Evolutionary conservation across 2,888 invertebrate species (phyloP).

Genomic region (Hanleya hanleyi): DNA sequence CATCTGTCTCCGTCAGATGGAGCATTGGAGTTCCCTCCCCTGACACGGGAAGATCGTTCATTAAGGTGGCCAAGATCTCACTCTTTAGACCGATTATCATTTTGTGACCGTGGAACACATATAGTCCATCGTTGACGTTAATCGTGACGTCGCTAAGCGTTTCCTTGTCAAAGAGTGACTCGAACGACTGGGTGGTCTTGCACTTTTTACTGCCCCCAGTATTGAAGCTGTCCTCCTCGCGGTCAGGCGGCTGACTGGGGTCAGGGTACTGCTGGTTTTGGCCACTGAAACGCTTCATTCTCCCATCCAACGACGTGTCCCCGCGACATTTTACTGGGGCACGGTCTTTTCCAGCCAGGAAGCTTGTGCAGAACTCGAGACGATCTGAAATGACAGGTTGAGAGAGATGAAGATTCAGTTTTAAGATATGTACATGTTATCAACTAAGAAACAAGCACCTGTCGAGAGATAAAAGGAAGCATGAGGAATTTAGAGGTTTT

Average conservation of each 20-base stretch:
- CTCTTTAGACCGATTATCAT: constrained; percentile 66
- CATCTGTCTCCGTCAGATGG: constrained; percentile 56
- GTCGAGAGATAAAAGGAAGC: too few species aligned
- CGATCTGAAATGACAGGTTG: constrained; percentile 10
- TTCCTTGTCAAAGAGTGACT: constrained; percentile 62
- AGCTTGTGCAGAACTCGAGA: neutral
- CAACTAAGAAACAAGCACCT: too few species aligned
- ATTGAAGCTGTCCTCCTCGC: constrained; percentile 35
- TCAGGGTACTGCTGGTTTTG: constrained; percentile 51
- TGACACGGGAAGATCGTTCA: constrained; percentile 46
- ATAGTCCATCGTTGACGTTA: constrained; percentile 58
- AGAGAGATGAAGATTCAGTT: too few species aligned
- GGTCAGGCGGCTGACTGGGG: constrained; percentile 55
- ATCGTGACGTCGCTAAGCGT: constrained; percentile 59
- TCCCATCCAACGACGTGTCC: constrained; percentile 23
- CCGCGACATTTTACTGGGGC: constrained; percentile 18
- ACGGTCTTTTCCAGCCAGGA: neutral
- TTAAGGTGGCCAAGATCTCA: constrained; percentile 52
- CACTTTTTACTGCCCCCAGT: constrained; percentile 55
- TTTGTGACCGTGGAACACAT: constrained; percentile 61
- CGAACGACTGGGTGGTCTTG: constrained; percentile 63
- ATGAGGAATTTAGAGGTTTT: too few species aligned
- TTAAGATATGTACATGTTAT: too few species aligned
- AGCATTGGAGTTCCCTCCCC: constrained; percentile 41
- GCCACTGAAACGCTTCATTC: constrained; percentile 61